These are phyloP conservation scores for Motacilla tschutschensis DNA, from an alignment of 2,113 vertebrate genomes.

Conservation along the genomic window DNA sequence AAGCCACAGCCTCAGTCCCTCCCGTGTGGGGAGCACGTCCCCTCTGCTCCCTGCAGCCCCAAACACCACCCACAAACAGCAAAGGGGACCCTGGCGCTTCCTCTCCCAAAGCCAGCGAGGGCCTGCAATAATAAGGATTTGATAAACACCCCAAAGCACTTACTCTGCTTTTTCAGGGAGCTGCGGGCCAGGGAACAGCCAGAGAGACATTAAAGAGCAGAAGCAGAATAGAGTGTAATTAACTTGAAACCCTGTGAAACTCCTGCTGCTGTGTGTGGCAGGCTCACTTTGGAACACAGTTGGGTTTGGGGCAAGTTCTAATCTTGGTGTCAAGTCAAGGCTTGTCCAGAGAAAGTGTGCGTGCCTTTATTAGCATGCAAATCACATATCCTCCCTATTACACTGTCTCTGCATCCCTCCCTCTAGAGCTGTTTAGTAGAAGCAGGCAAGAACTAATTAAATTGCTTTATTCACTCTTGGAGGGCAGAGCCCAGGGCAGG, in stretches of 20 bases:
- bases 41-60: not conserved
- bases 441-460: slow-evolving; percentile 48
- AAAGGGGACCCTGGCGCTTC: not conserved
- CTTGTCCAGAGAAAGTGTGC: slow-evolving; percentile 24
- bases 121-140: slow-evolving; percentile 25
- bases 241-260: not conserved
- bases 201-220: not conserved
- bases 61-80: not conserved
- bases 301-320: not conserved
- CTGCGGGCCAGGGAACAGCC: slow-evolving; percentile 3
- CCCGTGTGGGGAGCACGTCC: not conserved
- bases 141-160: slow-evolving; percentile 31
- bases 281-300: not conserved
- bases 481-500: slow-evolving; percentile 20
- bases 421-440: not conserved
- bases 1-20: accelerated
- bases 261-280: not conserved
- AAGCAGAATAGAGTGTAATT: not conserved
- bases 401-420: slow-evolving; percentile 19
- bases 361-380: slow-evolving; percentile 38
- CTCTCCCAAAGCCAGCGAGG: not conserved
- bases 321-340: slow-evolving; percentile 20
- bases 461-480: slow-evolving; percentile 42
- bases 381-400: slow-evolving; percentile 34
- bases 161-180: slow-evolving; percentile 9